A percentile compares a stretch with the other conserved stretches of the same genome.
Conservation (phyloP, 2,113 vertebrate genomes). For the Ciconia maguari region DNA sequence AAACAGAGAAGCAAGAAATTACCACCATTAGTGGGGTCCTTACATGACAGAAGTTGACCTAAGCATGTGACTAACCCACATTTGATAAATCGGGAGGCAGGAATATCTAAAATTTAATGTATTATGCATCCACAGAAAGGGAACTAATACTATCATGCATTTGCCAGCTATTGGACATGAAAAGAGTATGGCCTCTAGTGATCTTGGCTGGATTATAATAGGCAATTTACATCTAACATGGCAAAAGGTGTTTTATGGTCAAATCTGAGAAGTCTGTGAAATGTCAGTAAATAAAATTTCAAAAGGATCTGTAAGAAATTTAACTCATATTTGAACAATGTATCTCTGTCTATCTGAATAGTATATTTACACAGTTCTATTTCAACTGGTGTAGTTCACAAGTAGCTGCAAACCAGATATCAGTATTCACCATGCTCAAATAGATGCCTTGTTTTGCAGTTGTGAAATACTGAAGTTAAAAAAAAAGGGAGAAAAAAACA, state of each 20-base stretch:
- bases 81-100: neutral
- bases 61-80: neutral
- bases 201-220: neutral
- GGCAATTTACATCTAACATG: neutral
- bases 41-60: neutral
- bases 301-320: neutral
- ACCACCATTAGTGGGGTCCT: neutral
- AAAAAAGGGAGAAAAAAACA: fast-evolving
- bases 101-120: neutral
- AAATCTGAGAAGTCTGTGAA: neutral
- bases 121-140: neutral
- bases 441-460: neutral
- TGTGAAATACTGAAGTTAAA: neutral
- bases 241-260: neutral
- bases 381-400: neutral
- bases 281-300: neutral
- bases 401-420: neutral
- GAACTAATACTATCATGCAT: neutral
- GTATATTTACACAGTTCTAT: neutral
- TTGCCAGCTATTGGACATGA: neutral
- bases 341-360: neutral
- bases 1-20: neutral
- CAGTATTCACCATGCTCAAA: neutral
- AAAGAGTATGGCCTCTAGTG: neutral
- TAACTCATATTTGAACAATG: neutral